Evolutionary conservation across 2,888 invertebrate species (phyloP), one percentile per base, ranked within the genome.

Genomic region (Thereva nobilitata): DNA sequence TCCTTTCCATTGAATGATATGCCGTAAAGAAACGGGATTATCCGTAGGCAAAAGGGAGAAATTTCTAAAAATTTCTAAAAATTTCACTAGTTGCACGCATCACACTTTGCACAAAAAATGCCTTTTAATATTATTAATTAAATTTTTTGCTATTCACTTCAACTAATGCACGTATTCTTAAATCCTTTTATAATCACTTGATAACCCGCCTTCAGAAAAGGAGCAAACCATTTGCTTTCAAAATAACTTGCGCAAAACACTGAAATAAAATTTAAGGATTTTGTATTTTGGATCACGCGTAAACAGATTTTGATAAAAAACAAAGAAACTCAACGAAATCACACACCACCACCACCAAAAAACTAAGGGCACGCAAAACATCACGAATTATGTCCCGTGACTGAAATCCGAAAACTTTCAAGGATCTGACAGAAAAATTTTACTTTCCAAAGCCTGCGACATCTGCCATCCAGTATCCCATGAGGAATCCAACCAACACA

Each of bases 381-480:
- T 23, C 23, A 23, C 23, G 23, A 23, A 23, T 23, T 23, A 23
- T 23, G 23, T 23, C 23, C 23, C 23, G 5, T 38, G 38, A 53
- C 10, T 38, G 38, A 53, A 38, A n/a, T 38, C 9, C 5, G 4
- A 6, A 53, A 37, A 38, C 10, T 53, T 53, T 35, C 42, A 38
- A 41, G 23, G 34, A 55, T 55, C 55, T 23, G 23, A 55, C 38
- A 55, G 40, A 41, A 41, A 41, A 55, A 41, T 55, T 55, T 55
- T 40, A 40, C 55, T 12, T 41, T 5, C 8, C 10, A 55, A 41
- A 41, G 55, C 55, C 12, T 8, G 42, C 35, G 50, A 61, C 61
- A 61, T 61, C 61, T 61, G 61, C 61, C 50, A 10, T 61, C 41
- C 50, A 12, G 34, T 47, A 50, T 61, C 61, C 40, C 35, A 40